Evolutionary conservation across 2,113 vertebrate species (phyloP), one percentile per base, ranked within the genome.

Genomic region (Rostratula benghalensis): DNA sequence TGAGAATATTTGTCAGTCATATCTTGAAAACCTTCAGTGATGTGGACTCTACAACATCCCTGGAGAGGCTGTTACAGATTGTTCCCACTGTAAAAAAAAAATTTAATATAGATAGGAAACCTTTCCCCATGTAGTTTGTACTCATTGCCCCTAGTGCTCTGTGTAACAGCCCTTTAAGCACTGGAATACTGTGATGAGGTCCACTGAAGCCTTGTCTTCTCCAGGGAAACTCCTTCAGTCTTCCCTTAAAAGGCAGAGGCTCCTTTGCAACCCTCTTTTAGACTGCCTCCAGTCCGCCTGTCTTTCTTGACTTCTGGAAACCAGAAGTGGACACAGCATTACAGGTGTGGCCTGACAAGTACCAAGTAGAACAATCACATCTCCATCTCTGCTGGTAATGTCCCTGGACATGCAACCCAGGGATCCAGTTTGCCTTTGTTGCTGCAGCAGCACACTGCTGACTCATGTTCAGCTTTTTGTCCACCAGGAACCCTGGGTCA

Each of bases 401-500:
- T 8, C 12, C 2, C 28, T 35, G 7, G 2, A 2, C 51, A 28
- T 13, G 7, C 6, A 79, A 56, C 25, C 25, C 35, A 37, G n/a
- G 35, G 19, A 53, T 31, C 43, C 22, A 13, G 7, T 7, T 6
- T 77, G 48, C 12, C 53, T 50, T 23, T 18, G 18, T 0, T 41
- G 64, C 57, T 73, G n/a, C 53, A 86, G 51, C 7, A 2, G 1
- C 24, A 11, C 61, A 24, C 43, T 59, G 17, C 45, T 73, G 53
- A 24, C 31, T 46, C 43, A 3, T 0, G 2, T 24, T n/a, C 39
- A 37, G 22, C 17, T 43, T 46, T 6, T 0, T 33, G 54, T 17
- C 56, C 56, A 65, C 23, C 17, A 57, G 39, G 31, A 13, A 16
- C 16, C 10, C 14, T 13, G 30, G 6, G 28, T 14, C 39, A 87